Evolutionary conservation across 2,113 vertebrate species (phyloP).

Genomic region (Tragulus kanchil): DNA sequence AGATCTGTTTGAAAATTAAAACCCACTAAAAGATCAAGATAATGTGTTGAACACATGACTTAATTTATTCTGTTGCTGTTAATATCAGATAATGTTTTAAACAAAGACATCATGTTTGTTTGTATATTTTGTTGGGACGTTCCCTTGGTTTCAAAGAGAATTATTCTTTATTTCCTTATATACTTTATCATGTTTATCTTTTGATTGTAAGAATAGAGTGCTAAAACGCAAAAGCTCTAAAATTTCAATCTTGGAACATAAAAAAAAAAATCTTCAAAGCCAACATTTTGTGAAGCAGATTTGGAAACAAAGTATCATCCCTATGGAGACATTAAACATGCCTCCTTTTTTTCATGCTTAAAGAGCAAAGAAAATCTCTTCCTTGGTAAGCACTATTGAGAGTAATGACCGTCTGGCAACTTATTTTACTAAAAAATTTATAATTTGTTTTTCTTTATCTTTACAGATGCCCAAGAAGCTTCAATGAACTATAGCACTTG

Average conservation of each 20-base stretch:
- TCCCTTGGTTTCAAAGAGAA: slow-evolving; percentile 66
- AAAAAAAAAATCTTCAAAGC: slow-evolving; percentile 68
- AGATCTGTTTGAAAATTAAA: slow-evolving; percentile 61
- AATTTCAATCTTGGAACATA: slow-evolving; percentile 52
- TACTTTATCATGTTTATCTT: slow-evolving; percentile 67
- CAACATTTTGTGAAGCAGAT: slow-evolving; percentile 74
- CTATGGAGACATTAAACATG: slow-evolving; percentile 63
- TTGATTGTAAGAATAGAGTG: slow-evolving; percentile 71
- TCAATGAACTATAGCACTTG: not conserved
- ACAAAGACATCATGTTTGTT: slow-evolving; percentile 48
- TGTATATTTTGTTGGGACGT: not conserved
- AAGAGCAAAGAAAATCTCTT: slow-evolving; percentile 58
- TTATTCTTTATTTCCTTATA: slow-evolving; percentile 9
- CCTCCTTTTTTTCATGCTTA: not conserved
- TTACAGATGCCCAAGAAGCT: not conserved
- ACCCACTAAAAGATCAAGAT: slow-evolving; percentile 34
- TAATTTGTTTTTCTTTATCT: slow-evolving; percentile 42
- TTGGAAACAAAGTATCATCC: slow-evolving; percentile 72
- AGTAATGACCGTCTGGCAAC: not conserved
- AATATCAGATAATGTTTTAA: slow-evolving; percentile 73
- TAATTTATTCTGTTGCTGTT: slow-evolving; percentile 74
- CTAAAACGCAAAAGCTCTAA: slow-evolving; percentile 65
- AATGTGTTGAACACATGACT: slow-evolving; percentile 62
- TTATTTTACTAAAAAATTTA: slow-evolving; percentile 68
- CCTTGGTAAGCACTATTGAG: not conserved